Percentiles rank a stretch among this genome's conserved stretches.
These are phyloP conservation scores for Batillaria attramentaria DNA, from an alignment of 1,140 invertebrate species.

Conservation along the genomic window DNA sequence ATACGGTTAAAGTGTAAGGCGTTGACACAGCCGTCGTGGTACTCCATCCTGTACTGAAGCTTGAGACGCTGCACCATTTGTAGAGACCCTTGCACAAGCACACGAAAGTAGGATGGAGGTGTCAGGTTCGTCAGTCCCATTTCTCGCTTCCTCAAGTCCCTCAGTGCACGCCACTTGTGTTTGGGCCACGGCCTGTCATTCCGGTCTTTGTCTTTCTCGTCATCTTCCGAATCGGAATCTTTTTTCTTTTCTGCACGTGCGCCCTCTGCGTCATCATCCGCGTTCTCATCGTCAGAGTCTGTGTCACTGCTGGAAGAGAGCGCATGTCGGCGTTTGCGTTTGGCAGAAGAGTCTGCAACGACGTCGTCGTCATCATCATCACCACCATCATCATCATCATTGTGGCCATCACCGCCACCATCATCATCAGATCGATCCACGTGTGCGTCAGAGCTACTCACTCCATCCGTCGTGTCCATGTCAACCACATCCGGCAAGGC, in stretches of 20 bases:
- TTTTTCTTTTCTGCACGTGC: slow-evolving; percentile 1
- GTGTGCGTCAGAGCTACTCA: slow-evolving; percentile 41
- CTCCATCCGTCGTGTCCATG: slow-evolving; percentile 28
- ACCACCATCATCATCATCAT: slow-evolving; percentile 55
- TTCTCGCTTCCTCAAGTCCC: slow-evolving; percentile 67
- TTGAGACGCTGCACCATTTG: slow-evolving; percentile 88
- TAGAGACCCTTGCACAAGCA: slow-evolving; percentile 85
- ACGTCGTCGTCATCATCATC: slow-evolving; percentile 23
- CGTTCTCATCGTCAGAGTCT: slow-evolving; percentile 34
- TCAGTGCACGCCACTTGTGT: slow-evolving; percentile 79
- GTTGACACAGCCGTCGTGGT: slow-evolving; percentile 93
- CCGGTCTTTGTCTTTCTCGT: neutral
- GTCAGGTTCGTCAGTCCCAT: slow-evolving; percentile 50
- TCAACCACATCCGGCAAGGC: slow-evolving; percentile 40
- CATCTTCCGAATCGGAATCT: neutral
- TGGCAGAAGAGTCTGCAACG: slow-evolving; percentile 70
- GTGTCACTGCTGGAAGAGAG: slow-evolving; percentile 23
- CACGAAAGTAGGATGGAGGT: slow-evolving; percentile 77
- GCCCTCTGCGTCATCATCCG: slow-evolving; percentile 55
- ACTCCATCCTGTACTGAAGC: slow-evolving; percentile 83
- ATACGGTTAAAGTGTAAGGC: slow-evolving; percentile 89
- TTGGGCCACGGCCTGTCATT: slow-evolving; percentile 74
- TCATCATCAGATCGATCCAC: slow-evolving; percentile 45
- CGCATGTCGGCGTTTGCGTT: slow-evolving; percentile 77
- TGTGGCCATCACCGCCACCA: neutral